Conservation (phyloP, 2,797 vertebrate species). For the Emydoidea blandingii region DNA sequence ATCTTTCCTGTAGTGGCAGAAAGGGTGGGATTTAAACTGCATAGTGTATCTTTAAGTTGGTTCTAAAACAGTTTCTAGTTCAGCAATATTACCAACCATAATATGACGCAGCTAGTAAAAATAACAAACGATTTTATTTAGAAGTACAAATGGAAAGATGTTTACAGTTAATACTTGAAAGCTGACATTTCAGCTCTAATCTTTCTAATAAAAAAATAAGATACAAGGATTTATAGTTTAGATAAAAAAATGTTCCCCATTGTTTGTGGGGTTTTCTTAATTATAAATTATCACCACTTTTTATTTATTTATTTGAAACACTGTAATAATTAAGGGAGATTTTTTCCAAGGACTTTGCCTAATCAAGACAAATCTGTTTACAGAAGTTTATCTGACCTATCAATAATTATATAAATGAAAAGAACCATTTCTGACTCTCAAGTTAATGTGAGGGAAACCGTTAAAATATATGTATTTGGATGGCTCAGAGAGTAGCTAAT, state of each 20-base stretch:
- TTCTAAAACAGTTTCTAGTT: not conserved
- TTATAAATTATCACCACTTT: not conserved
- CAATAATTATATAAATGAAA: not conserved
- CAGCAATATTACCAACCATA: not conserved
- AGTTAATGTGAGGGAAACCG: not conserved
- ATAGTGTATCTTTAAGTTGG: not conserved
- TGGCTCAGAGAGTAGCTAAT: constrained; percentile 1
- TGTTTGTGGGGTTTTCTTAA: not conserved
- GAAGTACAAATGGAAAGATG: not conserved
- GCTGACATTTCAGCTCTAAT: not conserved
- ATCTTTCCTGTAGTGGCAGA: not conserved
- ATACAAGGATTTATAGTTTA: fast-evolving
- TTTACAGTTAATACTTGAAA: not conserved
- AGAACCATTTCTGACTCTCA: not conserved
- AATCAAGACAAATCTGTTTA: not conserved
- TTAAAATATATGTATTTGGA: not conserved
- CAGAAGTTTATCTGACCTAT: not conserved
- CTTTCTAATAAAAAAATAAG: not conserved
- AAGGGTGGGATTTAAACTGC: not conserved
- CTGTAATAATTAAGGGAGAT: not conserved
- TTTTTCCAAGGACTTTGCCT: not conserved
- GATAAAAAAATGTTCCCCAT: not conserved
- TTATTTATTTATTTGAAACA: not conserved
- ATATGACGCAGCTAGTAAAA: not conserved
- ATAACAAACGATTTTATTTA: not conserved